Base-by-base conservation (phyloP, 2,113 vertebrate species). In the Redunca redunca region DNA sequence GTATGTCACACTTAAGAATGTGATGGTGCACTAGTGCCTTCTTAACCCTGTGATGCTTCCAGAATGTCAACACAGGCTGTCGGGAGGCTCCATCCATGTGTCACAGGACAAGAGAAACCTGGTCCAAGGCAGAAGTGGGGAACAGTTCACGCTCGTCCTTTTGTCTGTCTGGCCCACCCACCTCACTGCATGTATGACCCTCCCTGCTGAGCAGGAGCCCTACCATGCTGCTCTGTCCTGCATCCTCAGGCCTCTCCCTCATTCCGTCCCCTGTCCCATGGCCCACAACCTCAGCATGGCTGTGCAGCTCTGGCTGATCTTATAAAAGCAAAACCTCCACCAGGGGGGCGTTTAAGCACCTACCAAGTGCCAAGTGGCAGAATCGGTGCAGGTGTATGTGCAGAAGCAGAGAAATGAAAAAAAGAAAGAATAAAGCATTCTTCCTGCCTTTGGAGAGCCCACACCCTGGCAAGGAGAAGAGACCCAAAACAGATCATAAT, bases 331-430 rank as follows among this genome's bases (percentile, higher is more conserved):
- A 46, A 92, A 58, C n/a, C 53, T 21, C 36, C 30, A 7, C 16
- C 17, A 10, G 48, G 25, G 40, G 77, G n/a, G 40, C 1, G 9
- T 7, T 14, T 48, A 26, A 53, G 46, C 52, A 16, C 43, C 89
- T 58, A 33, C 50, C 9, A 21, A 50, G 77, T 0, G 6, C 93
- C 62, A 25, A 2, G 3, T 48, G 60, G 43, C 80, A n/a, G 50
- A 55, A 17, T 28, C 9, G 28, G 21, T 19, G 6, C 58, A 26
- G 4, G 13, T 60, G 46, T 26, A 3, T 12, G 40, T 80, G 26
- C 40, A 5, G 82, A 88, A 15, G 10, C 86, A 82, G 84, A 97
- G 12, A 95, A 96, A 96, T 21, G 67, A 60, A n/a, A 33, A 80
- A 7, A 57, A 60, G 21, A 67, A 90, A 71, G 46, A 82, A 62